Evolutionary conservation across 2,888 invertebrate genomes (phyloP).

Genomic region (Trypoxylon attenuatum): DNA sequence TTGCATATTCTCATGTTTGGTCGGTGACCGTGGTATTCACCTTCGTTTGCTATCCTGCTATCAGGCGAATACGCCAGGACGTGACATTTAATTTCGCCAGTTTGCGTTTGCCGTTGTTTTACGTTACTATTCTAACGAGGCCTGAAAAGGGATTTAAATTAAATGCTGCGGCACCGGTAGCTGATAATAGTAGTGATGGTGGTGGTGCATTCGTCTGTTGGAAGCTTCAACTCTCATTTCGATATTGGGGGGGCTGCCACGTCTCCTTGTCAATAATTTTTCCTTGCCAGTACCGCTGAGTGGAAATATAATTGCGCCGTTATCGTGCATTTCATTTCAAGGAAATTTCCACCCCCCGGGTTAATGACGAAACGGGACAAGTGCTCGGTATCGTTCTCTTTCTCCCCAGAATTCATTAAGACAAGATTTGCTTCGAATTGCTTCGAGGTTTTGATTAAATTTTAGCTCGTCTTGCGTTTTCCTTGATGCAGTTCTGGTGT

Average conservation of each 20-base stretch:
- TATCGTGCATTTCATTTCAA: neutral
- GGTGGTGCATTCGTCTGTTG: too few species aligned
- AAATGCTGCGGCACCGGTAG: neutral
- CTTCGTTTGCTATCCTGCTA: neutral
- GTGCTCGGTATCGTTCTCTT: too few species aligned
- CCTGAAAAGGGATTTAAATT: neutral
- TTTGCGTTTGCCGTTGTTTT: neutral
- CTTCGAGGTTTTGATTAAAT: too few species aligned
- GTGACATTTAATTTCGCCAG: conserved; percentile 23
- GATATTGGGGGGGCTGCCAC: too few species aligned
- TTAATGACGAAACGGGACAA: too few species aligned
- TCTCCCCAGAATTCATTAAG: neutral
- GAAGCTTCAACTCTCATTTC: too few species aligned
- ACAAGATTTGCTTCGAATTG: neutral
- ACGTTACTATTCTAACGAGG: neutral
- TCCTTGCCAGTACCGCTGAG: neutral
- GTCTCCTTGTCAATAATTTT: neutral
- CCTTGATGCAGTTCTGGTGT: too few species aligned
- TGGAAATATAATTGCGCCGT: neutral
- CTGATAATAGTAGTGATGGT: neutral
- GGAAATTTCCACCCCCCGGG: neutral
- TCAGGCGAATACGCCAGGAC: neutral
- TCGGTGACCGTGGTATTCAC: neutral
- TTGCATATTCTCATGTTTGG: neutral
- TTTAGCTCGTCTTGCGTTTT: too few species aligned